A percentile compares a stretch with the other conserved stretches of the same genome.
Evolutionary conservation across 2,888 invertebrate species (phyloP).

Genomic region (Melieria picta): DNA sequence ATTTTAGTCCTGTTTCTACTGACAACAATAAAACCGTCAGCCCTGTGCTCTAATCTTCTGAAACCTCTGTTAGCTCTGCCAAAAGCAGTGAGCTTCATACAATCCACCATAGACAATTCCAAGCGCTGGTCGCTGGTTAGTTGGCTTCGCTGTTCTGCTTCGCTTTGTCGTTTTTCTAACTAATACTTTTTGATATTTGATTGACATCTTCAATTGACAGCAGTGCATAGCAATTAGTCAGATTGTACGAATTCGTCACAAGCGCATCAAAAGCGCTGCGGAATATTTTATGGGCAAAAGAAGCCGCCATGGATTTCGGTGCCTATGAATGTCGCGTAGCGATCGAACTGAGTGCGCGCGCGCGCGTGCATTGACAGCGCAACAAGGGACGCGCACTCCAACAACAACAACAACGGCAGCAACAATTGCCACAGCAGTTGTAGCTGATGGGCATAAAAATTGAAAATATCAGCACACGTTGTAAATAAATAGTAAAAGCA

Average conservation of each 20-base stretch:
- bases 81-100: no score
- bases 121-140: no score
- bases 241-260: constrained; percentile 19
- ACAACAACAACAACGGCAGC: constrained; percentile 17
- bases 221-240: constrained; percentile 34
- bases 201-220: constrained; percentile 30
- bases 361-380: constrained; percentile 9
- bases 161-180: no score
- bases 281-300: constrained; percentile 21
- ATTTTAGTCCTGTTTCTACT: no score
- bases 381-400: not conserved
- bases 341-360: no score
- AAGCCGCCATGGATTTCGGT: constrained; percentile 16
- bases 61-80: no score
- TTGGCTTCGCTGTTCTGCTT: no score
- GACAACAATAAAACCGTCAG: no score
- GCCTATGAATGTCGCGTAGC: no score
- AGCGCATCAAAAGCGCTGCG: not conserved
- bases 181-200: constrained; percentile 18
- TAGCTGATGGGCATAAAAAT: not conserved
- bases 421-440: not conserved
- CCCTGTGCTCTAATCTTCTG: no score
- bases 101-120: no score
- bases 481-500: not conserved
- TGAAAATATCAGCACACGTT: not conserved